phyloP scores from a whole-genome alignment of 2,888 invertebrate genomes.

The Drosophila nr. fundita region DNA sequence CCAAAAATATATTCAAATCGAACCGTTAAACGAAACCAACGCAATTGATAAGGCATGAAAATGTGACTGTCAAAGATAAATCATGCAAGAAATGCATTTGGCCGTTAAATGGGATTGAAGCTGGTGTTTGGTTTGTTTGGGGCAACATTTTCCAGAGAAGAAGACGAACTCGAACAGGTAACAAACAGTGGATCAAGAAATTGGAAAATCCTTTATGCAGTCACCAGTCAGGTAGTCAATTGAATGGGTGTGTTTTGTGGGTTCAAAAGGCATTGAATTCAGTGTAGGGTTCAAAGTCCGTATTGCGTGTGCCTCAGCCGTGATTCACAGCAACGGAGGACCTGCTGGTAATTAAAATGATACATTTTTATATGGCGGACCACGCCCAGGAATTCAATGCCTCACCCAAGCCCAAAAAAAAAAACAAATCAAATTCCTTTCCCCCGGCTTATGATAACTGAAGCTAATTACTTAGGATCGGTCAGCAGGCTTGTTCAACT shows the following conservation, averaged over 20 bases:
- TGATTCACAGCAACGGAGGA: slow-evolving; percentile 60
- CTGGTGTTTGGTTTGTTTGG: neutral
- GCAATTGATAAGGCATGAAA: slow-evolving; percentile 66
- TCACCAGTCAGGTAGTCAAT: slow-evolving; percentile 65
- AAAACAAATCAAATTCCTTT: slow-evolving; percentile 17
- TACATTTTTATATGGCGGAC: slow-evolving; percentile 48
- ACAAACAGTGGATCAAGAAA: slow-evolving; percentile 43
- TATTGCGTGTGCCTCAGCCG: slow-evolving; percentile 61
- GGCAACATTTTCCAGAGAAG: slow-evolving; percentile 18
- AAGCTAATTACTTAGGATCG: slow-evolving; percentile 39
- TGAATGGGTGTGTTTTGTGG: slow-evolving; percentile 39
- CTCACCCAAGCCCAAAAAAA: slow-evolving; percentile 8
- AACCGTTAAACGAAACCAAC: slow-evolving; percentile 33
- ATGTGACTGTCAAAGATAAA: slow-evolving; percentile 69
- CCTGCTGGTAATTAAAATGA: slow-evolving; percentile 68
- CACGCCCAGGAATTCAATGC: slow-evolving; percentile 34
- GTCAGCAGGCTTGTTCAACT: slow-evolving; percentile 20
- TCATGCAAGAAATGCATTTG: slow-evolving; percentile 54
- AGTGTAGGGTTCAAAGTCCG: slow-evolving; percentile 40
- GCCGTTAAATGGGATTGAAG: slow-evolving; percentile 32
- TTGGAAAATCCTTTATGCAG: slow-evolving; percentile 56
- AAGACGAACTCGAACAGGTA: slow-evolving; percentile 37
- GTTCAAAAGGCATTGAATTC: slow-evolving; percentile 55
- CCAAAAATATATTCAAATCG: slow-evolving; percentile 63
- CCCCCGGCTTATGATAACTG: slow-evolving; percentile 21